Conservation (phyloP, 2,113 vertebrate species). For the Saguinus imperator region DNA sequence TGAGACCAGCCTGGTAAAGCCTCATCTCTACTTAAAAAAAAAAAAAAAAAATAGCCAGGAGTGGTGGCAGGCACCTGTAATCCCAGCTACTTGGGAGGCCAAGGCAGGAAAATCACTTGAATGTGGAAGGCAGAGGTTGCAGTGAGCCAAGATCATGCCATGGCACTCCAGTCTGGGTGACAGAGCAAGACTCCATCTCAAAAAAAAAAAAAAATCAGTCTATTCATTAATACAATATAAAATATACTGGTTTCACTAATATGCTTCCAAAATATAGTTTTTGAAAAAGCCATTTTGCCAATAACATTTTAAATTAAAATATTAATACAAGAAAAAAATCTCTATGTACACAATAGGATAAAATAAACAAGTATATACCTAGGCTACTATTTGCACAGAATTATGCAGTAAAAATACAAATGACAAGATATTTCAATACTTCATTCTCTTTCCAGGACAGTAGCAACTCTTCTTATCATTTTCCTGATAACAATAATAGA, state of each 20-base stretch:
- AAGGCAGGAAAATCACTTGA: no score
- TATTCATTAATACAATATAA: not conserved
- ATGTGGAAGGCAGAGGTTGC: no score
- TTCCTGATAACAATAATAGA: conserved; percentile 57
- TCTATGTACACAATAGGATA: not conserved
- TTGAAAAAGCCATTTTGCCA: not conserved
- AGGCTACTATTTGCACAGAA: not conserved
- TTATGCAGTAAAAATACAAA: not conserved
- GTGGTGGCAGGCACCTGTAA: no score
- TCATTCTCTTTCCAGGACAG: conserved; percentile 4
- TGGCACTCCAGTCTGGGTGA: no score
- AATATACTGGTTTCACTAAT: not conserved
- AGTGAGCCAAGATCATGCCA: no score
- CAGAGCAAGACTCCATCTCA: no score
- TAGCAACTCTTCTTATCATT: conserved; percentile 1
- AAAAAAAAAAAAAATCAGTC: not conserved
- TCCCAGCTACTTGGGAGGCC: no score
- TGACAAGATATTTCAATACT: not conserved
- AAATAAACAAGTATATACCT: not conserved
- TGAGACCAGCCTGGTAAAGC: no score
- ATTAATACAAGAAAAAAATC: not conserved
- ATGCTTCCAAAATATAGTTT: not conserved
- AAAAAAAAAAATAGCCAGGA: no score
- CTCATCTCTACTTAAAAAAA: no score
- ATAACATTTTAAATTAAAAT: not conserved